Percentiles rank a stretch among this genome's conserved stretches.
Evolutionary conservation across 2,113 vertebrate genomes (phyloP).

Genomic region (Probosciger aterrimus): DNA sequence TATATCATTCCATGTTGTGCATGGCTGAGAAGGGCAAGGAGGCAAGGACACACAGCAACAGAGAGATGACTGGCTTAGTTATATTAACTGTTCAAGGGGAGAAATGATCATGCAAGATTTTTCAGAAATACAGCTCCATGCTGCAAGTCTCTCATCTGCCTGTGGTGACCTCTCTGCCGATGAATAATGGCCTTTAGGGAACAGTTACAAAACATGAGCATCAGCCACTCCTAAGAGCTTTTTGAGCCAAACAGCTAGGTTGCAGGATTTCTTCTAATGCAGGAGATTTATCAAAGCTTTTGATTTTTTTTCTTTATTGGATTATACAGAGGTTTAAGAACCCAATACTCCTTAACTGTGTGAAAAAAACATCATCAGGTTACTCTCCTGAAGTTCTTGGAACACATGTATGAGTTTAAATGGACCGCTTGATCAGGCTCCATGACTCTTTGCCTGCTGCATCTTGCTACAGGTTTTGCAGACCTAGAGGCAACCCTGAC

Average conservation of each 20-base stretch:
- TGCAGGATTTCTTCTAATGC: background rate
- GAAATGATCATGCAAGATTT: background rate
- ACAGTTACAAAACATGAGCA: background rate
- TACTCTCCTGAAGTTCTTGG: background rate
- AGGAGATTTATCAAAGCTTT: background rate
- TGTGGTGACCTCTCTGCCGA: background rate
- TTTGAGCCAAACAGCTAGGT: background rate
- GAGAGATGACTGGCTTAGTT: background rate
- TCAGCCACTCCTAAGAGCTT: background rate
- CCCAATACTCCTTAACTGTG: background rate
- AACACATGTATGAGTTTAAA: background rate
- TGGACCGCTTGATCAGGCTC: background rate
- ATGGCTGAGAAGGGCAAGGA: background rate
- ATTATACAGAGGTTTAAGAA: background rate
- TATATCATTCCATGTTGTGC: fast-evolving
- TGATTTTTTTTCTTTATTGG: background rate
- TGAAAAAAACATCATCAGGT: background rate
- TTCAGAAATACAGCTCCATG: background rate
- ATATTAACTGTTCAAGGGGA: background rate
- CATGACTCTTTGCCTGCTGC: background rate
- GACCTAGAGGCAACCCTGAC: background rate
- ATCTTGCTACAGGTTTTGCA: background rate
- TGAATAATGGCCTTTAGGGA: background rate
- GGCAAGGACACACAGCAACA: background rate
- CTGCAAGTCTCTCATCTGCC: background rate